These are phyloP conservation scores for Lydus trimaculatus DNA, from an alignment of 2,888 invertebrate genomes.

Conservation along the genomic window DNA sequence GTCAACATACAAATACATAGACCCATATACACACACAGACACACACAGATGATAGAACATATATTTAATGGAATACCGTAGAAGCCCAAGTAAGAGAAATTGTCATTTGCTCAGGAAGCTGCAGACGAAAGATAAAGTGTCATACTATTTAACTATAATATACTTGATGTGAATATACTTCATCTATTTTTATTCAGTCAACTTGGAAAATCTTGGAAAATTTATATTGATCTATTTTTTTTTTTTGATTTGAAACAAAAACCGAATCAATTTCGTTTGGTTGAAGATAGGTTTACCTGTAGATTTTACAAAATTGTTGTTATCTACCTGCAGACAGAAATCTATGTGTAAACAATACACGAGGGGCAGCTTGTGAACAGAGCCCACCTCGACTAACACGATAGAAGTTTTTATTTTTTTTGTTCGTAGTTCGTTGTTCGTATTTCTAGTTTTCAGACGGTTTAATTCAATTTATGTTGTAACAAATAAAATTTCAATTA, in stretches of 20 bases:
- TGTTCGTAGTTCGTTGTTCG: not conserved
- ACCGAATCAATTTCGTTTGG: not conserved
- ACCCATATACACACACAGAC: not conserved
- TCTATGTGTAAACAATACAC: not conserved
- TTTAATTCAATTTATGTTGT: not conserved
- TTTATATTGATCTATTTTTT: too few relatives aligned
- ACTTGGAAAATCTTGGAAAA: not conserved
- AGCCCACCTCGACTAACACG: not conserved
- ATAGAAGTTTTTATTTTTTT: not conserved
- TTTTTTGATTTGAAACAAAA: too few relatives aligned
- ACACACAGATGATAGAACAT: not conserved
- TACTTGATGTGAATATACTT: not conserved
- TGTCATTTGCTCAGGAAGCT: not conserved
- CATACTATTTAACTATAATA: not conserved
- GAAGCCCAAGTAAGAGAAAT: not conserved
- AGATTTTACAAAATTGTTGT: not conserved
- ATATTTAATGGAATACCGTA: not conserved
- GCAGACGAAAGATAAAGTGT: not conserved
- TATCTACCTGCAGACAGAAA: not conserved
- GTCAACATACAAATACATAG: not conserved
- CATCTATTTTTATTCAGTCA: not conserved
- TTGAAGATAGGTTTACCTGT: not conserved
- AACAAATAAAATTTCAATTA: not conserved
- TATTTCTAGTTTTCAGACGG: not conserved
- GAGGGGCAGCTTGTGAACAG: not conserved